A percentile compares a stretch with the other conserved stretches of the same genome.
These are phyloP conservation scores for Macheiramphus alcinus DNA, from an alignment of 2,113 vertebrate species.

Conservation along the genomic window DNA sequence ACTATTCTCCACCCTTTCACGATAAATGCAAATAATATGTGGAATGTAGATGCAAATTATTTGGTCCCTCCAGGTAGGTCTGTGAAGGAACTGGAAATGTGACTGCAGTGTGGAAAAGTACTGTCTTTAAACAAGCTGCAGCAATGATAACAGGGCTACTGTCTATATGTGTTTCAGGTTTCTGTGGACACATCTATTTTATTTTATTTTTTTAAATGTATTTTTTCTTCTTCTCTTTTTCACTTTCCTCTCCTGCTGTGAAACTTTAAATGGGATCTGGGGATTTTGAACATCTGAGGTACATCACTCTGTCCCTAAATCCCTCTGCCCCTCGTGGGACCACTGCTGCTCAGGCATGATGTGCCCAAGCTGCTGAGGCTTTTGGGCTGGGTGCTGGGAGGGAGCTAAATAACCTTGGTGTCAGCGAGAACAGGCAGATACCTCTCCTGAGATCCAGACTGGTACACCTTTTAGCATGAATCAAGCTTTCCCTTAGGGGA, in stretches of 20 bases:
- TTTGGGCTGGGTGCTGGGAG: background rate
- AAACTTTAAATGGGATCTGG: background rate
- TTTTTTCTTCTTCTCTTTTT: background rate
- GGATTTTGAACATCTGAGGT: background rate
- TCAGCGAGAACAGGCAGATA: background rate
- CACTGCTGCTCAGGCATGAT: background rate
- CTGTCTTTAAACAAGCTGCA: background rate
- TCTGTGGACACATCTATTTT: background rate
- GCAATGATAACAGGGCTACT: background rate
- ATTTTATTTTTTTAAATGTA: background rate
- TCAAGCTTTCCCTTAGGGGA: background rate
- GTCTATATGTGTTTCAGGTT: background rate
- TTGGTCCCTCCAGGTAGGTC: slow-evolving; percentile 7
- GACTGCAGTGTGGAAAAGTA: background rate
- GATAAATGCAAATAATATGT: slow-evolving; percentile 56
- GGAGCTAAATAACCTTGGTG: background rate
- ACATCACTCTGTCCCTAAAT: background rate
- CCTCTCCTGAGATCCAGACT: background rate
- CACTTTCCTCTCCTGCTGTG: background rate
- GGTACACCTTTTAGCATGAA: background rate
- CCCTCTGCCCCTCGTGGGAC: background rate
- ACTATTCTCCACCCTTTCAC: slow-evolving; percentile 29
- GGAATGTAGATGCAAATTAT: slow-evolving; percentile 55
- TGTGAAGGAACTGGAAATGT: slow-evolving; percentile 36
- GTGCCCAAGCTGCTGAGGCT: background rate